These are phyloP conservation scores for Phasianus colchicus DNA, from an alignment of 2,113 vertebrate genomes.

Conservation along the genomic window DNA sequence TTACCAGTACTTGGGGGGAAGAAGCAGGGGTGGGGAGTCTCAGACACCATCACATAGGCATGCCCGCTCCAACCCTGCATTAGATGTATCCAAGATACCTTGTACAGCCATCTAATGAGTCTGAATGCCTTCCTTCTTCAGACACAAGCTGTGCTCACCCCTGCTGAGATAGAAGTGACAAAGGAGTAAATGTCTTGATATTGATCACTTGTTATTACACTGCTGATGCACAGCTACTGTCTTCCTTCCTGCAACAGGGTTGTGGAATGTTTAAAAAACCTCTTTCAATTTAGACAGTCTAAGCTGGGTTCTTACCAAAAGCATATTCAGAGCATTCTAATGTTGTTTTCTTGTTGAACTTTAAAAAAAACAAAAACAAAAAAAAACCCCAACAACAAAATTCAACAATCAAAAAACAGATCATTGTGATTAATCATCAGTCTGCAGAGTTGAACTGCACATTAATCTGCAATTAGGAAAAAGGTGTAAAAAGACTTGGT, in stretches of 20 bases:
- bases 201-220: background rate
- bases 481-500: background rate
- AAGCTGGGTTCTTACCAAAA: background rate
- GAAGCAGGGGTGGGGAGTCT: background rate
- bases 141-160: background rate
- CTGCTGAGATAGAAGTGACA: constrained; percentile 9
- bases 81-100: background rate
- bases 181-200: background rate
- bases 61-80: rapidly evolving
- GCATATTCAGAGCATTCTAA: background rate
- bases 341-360: background rate
- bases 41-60: background rate
- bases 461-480: constrained; percentile 12
- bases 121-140: background rate
- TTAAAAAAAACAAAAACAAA: background rate
- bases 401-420: background rate
- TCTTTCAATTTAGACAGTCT: background rate
- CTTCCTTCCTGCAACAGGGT: background rate
- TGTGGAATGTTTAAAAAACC: background rate
- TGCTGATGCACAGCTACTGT: background rate
- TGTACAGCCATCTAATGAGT: background rate
- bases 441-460: background rate
- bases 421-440: background rate
- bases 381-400: no score
- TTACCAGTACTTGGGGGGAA: background rate